These are phyloP conservation scores for Acromyrmex echinatior DNA, from an alignment of 1,140 invertebrate species.

Conservation along the genomic window DNA sequence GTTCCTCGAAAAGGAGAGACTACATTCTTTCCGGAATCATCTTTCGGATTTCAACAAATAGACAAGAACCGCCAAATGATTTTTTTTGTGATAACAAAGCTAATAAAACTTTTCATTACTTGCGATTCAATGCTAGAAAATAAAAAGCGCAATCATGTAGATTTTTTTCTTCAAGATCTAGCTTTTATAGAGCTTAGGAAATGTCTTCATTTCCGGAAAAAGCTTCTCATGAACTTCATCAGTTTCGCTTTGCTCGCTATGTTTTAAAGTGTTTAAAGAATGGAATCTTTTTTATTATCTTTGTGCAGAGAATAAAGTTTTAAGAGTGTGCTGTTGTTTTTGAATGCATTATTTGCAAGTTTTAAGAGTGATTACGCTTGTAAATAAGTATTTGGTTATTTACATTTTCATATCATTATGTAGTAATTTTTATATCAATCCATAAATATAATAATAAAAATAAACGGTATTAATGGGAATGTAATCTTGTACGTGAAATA, in stretches of 20 bases:
- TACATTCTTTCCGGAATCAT: conserved; percentile 1
- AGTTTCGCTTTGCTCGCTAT: background rate
- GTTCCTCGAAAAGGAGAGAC: background rate
- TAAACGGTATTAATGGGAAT: background rate
- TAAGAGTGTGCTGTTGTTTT: background rate
- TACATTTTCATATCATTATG: background rate
- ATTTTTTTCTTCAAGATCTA: conserved; percentile 39
- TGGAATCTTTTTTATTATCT: background rate
- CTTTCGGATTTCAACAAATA: conserved; percentile 24
- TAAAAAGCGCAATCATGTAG: conserved; percentile 12
- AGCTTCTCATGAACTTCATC: conserved; percentile 23
- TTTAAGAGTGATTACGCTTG: background rate
- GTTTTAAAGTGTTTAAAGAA: conserved; percentile 23
- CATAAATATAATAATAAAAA: conserved; percentile 9
- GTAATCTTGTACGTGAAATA: background rate
- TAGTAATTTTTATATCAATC: background rate
- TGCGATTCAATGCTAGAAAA: background rate
- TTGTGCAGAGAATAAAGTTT: background rate
- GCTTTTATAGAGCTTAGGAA: conserved; percentile 8
- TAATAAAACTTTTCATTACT: conserved; percentile 2
- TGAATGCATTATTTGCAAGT: background rate
- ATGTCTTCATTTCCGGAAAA: conserved; percentile 19
- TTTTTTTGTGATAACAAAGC: conserved; percentile 2
- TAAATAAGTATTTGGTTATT: background rate
- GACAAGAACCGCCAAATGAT: conserved; percentile 11